These are phyloP conservation scores for Melanchra persicariae DNA, from an alignment of 2,888 invertebrate genomes.

Conservation along the genomic window DNA sequence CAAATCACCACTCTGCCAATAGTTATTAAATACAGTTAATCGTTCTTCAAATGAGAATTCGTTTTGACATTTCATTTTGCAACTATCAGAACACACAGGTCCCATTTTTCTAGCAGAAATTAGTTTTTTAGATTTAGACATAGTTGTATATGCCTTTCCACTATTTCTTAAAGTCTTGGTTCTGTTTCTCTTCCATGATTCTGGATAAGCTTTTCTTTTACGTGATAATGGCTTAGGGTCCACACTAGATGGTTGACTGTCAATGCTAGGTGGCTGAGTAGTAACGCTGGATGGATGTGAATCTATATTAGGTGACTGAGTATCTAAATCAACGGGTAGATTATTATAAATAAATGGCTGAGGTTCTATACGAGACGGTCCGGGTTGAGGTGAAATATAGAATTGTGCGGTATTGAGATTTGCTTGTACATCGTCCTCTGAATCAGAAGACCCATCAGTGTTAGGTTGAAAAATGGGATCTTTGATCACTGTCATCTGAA, in stretches of 20 bases:
- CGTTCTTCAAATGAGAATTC: slow-evolving; percentile 22
- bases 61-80: slow-evolving; percentile 29
- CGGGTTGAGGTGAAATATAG: background rate
- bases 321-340: background rate
- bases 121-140: slow-evolving; percentile 37
- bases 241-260: background rate
- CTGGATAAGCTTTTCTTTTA: background rate
- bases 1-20: slow-evolving; percentile 33
- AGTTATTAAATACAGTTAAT: slow-evolving; percentile 27
- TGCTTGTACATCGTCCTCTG: background rate
- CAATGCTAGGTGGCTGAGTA: slow-evolving; percentile 3
- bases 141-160: slow-evolving; percentile 42
- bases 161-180: slow-evolving; percentile 24
- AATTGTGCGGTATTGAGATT: background rate
- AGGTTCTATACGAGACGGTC: background rate
- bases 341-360: background rate
- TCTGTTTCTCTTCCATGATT: slow-evolving; percentile 1
- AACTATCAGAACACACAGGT: slow-evolving; percentile 45
- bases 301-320: background rate
- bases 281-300: background rate
- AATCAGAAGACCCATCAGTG: background rate
- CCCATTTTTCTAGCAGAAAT: slow-evolving; percentile 41
- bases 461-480: slow-evolving; percentile 8
- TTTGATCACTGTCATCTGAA: slow-evolving; percentile 9
- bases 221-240: background rate